Evolutionary conservation across 2,113 vertebrate genomes (phyloP), one percentile per base, ranked within the genome.

Genomic region (Gulo gulo): DNA sequence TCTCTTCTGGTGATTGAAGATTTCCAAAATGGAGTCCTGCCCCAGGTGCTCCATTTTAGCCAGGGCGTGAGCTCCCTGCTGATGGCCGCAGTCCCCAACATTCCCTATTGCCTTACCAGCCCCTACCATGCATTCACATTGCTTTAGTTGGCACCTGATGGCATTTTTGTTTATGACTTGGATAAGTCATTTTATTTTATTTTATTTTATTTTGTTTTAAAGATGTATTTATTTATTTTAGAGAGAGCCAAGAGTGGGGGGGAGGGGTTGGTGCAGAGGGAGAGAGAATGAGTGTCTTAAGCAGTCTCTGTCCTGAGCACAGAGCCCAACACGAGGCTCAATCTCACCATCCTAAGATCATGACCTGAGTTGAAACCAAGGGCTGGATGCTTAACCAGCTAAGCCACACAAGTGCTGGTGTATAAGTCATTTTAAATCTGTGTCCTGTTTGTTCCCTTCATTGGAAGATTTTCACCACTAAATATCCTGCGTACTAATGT

Each of bases 81-180:
- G 1, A 0, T 0, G 10, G 1, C 67, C 4, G 1, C 0, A 26
- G 10, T 47, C 31, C 18, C 29, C 67, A 21, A 50, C 16, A 2
- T 2, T 29, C 50, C 26, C 26, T 42, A 1, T n/a, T 23, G 76
- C 42, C 65, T 57, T 34, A 6, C 7, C 7, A 4, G 29, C 0
- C 1, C 31, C 18, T 7, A 2, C 13, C 2, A 0, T 29, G 39
- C 36, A 34, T 6, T 14, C 36, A 7, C 6, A 1, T 0, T 7
- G 34, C 31, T 26, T 47, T 50, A 14, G 15, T 26, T 15, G 15
- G 63, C 1, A 10, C 8, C 15, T n/a, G 15, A 0, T 2, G 23
- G 5, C 39, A 1, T 16, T 55, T 61, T 8, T 11, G 0, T 23
- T 61, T 21, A 42, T 26, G 9, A 11, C n/a, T 42, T 24, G 1